A percentile compares a stretch with the other conserved stretches of the same genome.
Conservation (phyloP, 2,888 invertebrate species). For the Agriopis marginaria region DNA sequence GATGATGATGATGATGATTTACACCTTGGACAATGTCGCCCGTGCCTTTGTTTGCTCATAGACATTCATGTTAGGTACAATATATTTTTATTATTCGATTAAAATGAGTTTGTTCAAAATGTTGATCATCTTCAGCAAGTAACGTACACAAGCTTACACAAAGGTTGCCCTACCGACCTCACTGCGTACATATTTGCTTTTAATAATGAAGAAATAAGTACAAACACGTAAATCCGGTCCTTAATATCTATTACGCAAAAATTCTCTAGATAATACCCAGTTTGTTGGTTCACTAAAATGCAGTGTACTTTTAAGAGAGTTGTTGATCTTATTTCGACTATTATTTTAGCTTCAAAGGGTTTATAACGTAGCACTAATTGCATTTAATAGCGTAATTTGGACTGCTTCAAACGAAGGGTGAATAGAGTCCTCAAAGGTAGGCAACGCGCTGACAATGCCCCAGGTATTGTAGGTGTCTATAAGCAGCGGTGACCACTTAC, state of each 20-base stretch:
- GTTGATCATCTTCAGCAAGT: constrained; percentile 12
- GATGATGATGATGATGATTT: no score
- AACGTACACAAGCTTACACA: constrained; percentile 2
- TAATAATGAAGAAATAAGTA: constrained; percentile 37
- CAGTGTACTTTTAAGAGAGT: constrained; percentile 10
- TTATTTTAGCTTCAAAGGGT: neutral
- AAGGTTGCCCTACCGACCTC: constrained; percentile 9
- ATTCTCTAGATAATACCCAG: constrained; percentile 28
- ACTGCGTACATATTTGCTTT: constrained; percentile 30
- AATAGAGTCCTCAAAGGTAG: no score
- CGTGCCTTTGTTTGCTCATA: no score
- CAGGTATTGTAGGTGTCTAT: no score
- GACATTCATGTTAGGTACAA: no score
- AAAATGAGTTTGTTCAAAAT: constrained; percentile 7
- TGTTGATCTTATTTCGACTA: neutral
- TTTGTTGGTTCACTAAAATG: constrained; percentile 51
- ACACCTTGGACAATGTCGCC: no score
- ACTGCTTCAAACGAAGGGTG: no score
- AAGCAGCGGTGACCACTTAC: no score
- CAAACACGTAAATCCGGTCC: constrained; percentile 35
- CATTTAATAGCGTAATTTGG: no score
- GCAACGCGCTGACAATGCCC: no score
- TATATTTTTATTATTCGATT: neutral
- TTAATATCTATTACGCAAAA: constrained; percentile 39
- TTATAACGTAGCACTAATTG: neutral